Evolutionary conservation across 1,140 invertebrate species (phyloP), one percentile per base, ranked within the genome.

Genomic region (Sweltsa coloradensis): DNA sequence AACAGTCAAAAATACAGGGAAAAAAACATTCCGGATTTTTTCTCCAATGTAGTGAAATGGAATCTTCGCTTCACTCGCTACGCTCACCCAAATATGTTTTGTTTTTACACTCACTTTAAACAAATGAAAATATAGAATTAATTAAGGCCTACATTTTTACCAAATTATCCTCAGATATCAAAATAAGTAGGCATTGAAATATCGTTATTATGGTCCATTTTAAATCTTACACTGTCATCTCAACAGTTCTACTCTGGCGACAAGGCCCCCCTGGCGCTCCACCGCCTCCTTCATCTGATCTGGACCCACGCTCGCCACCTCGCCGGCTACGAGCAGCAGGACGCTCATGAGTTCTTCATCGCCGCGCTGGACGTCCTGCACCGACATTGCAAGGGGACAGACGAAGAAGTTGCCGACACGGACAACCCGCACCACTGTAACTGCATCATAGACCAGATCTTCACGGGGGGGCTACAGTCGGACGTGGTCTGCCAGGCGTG

Each of bases 341-440:
- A 99, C 68, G 94, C 95, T 45, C 96, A 99, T 61, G 95, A 99
- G 71, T 97, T 97, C 69, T 95, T 98, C 57, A 96, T 97, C 41
- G 90, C 92, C 14, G 89, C 89, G 2, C 70, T 98, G 19, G 86
- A 97, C 62, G 83, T 96, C 5, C 65, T 99, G 21, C 94, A 98
- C 66, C 72, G 82, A 62, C 89, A 89, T 58, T 81, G 76, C 59
- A 70, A 70, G 64, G 69, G 63, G 50, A 58, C 62, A 41, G 61
- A 60, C 44, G 46, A 57, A 45, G 57, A 60, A 45, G n/a, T n/a
- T n/a, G n/a, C n/a, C n/a, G 47, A 41, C 51, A 45, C 57, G 53
- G 45, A 34, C 21, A 68, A 73, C 64, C 75, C 78, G 45, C 74
- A 82, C 53, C 81, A 85, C 50, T 97, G 94, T 67, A 85, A 89